Conservation (phyloP, 2,113 vertebrate species). For the Nothobranchius furzeri region DNA sequence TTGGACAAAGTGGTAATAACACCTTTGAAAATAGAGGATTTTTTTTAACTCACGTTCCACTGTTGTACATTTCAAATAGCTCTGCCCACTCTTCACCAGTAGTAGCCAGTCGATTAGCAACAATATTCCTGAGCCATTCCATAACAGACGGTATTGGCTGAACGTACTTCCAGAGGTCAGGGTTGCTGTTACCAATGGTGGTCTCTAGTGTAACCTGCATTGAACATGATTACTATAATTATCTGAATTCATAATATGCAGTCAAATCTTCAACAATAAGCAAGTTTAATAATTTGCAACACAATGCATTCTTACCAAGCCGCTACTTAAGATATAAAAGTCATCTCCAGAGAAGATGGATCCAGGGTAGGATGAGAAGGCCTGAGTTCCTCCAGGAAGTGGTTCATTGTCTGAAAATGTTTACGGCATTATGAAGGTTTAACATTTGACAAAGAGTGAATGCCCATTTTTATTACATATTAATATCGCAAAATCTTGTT, state of each 20-base stretch:
- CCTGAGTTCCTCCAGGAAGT: conserved; percentile 82
- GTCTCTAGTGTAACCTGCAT: conserved; percentile 90
- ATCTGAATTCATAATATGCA: too few species aligned
- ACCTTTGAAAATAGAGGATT: neutral
- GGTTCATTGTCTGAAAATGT: conserved; percentile 62
- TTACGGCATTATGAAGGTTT: neutral
- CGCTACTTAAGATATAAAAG: conserved; percentile 92
- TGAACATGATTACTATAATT: neutral
- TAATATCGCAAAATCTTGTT: neutral
- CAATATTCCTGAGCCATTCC: conserved; percentile 92
- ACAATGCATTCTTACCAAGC: conserved; percentile 85
- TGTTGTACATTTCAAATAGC: conserved; percentile 88
- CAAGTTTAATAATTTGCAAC: neutral
- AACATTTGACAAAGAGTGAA: neutral
- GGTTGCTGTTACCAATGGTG: conserved; percentile 92
- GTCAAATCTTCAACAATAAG: neutral
- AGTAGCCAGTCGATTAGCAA: conserved; percentile 88
- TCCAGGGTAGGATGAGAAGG: conserved; percentile 94
- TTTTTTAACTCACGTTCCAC: conserved; percentile 87
- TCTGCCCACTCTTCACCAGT: conserved; percentile 82
- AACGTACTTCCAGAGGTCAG: conserved; percentile 87
- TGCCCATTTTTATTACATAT: neutral
- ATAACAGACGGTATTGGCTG: conserved; percentile 80
- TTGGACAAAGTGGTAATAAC: neutral
- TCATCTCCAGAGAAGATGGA: conserved; percentile 93